Evolutionary conservation across 2,113 vertebrate species (phyloP).

Genomic region (Anhinga anhinga): DNA sequence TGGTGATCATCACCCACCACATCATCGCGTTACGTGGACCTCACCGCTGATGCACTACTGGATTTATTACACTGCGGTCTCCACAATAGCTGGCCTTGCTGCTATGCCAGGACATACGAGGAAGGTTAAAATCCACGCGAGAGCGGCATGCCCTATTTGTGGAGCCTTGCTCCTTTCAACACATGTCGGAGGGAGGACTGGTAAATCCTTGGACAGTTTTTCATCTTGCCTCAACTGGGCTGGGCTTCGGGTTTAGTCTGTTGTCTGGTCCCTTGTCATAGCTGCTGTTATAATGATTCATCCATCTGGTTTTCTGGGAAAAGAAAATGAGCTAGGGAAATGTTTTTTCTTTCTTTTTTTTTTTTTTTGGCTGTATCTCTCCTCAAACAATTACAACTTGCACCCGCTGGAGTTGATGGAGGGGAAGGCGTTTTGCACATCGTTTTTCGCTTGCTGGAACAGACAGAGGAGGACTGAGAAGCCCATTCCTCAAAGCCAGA

Average conservation of each 20-base stretch:
- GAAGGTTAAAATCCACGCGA: not conserved
- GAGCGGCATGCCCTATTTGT: not conserved
- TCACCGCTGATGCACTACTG: rapidly evolving
- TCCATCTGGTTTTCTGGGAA: conserved; percentile 69
- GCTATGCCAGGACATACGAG: rapidly evolving
- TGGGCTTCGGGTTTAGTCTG: conserved; percentile 29
- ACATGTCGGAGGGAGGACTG: not conserved
- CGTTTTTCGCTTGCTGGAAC: not conserved
- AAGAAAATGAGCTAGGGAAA: conserved; percentile 22
- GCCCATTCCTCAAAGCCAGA: not conserved
- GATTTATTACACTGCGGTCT: not conserved
- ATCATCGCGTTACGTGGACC: rapidly evolving
- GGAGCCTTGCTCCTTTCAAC: conserved; percentile 22
- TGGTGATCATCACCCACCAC: not conserved
- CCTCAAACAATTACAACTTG: not conserved
- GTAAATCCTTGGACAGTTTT: conserved; percentile 42
- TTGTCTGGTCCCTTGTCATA: conserved; percentile 63
- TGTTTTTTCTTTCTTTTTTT: not conserved
- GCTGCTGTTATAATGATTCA: conserved; percentile 62
- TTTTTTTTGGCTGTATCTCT: not conserved
- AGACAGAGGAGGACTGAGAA: not conserved
- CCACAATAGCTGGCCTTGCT: not conserved
- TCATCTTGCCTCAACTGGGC: conserved; percentile 34
- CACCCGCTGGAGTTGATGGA: not conserved
- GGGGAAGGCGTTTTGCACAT: not conserved